Percentiles rank a stretch among this genome's conserved stretches.
phyloP scores from a whole-genome alignment of 2,797 vertebrate genomes.

The Chaenodraco wilsoni region DNA sequence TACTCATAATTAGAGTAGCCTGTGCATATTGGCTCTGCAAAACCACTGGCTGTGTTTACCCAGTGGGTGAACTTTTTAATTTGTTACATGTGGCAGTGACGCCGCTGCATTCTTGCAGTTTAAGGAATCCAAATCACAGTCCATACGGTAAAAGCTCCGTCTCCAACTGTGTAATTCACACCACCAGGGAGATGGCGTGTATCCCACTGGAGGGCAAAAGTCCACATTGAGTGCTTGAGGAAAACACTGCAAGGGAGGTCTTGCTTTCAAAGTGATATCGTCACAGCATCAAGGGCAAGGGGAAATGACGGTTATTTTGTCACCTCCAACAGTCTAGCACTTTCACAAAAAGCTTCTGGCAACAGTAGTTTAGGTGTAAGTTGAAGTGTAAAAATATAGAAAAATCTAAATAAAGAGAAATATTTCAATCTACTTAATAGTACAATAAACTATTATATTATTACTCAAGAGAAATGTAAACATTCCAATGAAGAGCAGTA shows the following conservation, averaged over 20 bases:
- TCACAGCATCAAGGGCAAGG: not conserved
- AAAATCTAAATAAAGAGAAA: not conserved
- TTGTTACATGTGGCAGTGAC: not conserved
- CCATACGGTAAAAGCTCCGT: constrained; percentile 39
- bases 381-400: not conserved
- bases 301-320: constrained; percentile 4
- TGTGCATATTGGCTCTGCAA: not conserved
- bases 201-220: constrained; percentile 29
- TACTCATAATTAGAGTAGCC: not conserved
- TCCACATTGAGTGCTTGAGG: constrained; percentile 41
- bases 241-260: constrained; percentile 9
- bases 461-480: constrained; percentile 25
- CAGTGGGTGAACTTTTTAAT: not conserved
- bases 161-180: constrained; percentile 52
- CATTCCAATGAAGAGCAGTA: constrained; percentile 13
- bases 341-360: constrained; percentile 1
- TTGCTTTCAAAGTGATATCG: not conserved
- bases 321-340: not conserved
- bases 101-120: constrained; percentile 27
- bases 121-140: constrained; percentile 32
- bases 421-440: not conserved
- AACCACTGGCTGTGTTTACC: constrained; percentile 7
- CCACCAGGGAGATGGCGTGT: constrained; percentile 24
- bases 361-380: not conserved
- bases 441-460: constrained; percentile 2